Percentiles rank a stretch among this genome's conserved stretches.
Evolutionary conservation across 1,140 invertebrate species (phyloP).

Genomic region (Caenorhabditis latens): DNA sequence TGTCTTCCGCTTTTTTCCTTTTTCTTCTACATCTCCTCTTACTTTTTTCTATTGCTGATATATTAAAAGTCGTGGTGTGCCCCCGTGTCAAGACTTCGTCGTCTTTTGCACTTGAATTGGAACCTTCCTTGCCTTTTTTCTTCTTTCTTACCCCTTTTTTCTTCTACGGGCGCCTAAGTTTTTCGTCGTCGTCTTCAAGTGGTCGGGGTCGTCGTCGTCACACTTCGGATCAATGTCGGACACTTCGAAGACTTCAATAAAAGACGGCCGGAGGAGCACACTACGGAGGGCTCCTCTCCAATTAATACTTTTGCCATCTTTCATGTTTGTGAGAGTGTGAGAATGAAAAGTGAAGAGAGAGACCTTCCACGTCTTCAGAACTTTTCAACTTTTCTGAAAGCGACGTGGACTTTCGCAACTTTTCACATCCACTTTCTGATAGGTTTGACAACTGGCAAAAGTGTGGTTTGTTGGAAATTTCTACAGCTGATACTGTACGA

Average conservation of each 20-base stretch:
- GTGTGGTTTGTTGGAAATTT: no score
- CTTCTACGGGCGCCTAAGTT: slow-evolving; percentile 35
- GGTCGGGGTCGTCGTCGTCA: slow-evolving; percentile 13
- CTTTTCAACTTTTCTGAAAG: neutral
- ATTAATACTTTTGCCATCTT: slow-evolving; percentile 56
- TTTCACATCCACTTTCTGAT: neutral
- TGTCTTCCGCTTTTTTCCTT: slow-evolving; percentile 41
- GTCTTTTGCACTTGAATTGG: slow-evolving; percentile 53
- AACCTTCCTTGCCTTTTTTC: slow-evolving; percentile 31
- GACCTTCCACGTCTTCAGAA: slow-evolving; percentile 28
- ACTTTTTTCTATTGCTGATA: slow-evolving; percentile 42
- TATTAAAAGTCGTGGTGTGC: slow-evolving; percentile 55
- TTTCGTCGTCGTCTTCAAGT: slow-evolving; percentile 42
- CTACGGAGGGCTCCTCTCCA: slow-evolving; percentile 28
- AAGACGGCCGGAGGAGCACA: neutral
- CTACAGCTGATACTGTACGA: no score
- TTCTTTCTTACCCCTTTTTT: slow-evolving; percentile 8
- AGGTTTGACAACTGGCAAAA: no score
- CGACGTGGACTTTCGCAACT: neutral
- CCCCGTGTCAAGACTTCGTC: slow-evolving; percentile 38
- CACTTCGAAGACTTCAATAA: slow-evolving; percentile 55
- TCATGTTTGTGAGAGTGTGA: slow-evolving; percentile 36
- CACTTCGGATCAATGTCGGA: slow-evolving; percentile 53
- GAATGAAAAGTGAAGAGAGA: neutral
- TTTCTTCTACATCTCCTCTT: slow-evolving; percentile 23